Evolutionary conservation across 2,888 invertebrate genomes (phyloP).

Genomic region (Erebia aethiops): DNA sequence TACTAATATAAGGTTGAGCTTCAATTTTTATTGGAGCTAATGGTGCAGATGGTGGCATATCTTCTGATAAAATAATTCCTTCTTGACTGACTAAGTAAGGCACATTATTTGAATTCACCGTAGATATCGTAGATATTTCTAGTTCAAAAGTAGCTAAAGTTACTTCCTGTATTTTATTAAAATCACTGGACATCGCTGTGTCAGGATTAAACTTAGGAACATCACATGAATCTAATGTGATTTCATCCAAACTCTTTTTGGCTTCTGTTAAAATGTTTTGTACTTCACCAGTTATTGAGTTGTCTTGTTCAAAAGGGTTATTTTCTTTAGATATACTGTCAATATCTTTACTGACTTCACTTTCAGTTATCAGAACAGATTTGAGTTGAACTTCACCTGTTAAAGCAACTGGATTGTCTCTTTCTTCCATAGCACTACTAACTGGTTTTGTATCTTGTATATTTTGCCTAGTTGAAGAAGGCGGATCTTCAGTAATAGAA

Average conservation of each 20-base stretch:
- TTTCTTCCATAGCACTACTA: not conserved
- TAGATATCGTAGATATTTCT: not conserved
- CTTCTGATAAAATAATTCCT: slow-evolving; percentile 21
- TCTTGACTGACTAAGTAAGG: not conserved
- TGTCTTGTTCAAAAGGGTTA: not conserved
- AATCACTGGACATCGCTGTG: not conserved
- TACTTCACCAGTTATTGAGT: not conserved
- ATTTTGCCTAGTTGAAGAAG: too few species aligned
- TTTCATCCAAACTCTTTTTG: slow-evolving; percentile 1
- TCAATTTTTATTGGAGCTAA: slow-evolving; percentile 48
- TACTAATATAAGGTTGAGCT: slow-evolving; percentile 18
- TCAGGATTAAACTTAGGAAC: not conserved
- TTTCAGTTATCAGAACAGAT: not conserved
- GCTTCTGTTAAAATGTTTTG: slow-evolving; percentile 1
- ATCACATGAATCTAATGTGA: not conserved
- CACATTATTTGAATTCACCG: not conserved
- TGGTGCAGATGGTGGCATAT: slow-evolving; percentile 65
- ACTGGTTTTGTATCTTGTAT: not conserved
- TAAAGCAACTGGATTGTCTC: not conserved
- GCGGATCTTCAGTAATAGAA: not conserved
- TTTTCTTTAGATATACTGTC: not conserved
- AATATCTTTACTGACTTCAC: not conserved
- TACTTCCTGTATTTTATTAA: not conserved
- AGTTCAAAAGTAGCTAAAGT: not conserved
- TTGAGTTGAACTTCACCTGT: not conserved